These are phyloP conservation scores for Sicus ferrugineus DNA, from an alignment of 2,888 invertebrate genomes.

Conservation along the genomic window DNA sequence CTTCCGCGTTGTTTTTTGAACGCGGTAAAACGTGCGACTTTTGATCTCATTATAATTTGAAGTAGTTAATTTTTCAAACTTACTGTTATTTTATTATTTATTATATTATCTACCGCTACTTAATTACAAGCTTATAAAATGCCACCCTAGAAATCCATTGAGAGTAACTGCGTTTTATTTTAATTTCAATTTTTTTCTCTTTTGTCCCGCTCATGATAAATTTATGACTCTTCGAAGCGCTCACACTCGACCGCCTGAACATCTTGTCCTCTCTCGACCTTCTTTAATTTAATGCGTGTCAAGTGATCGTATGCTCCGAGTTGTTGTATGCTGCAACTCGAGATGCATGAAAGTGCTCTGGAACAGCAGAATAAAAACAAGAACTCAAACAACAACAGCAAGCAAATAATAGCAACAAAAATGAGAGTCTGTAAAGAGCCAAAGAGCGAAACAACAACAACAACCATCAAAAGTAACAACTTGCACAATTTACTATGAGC, in stretches of 20 bases:
- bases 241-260: too few relatives aligned
- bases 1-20: background rate
- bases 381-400: background rate
- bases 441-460: background rate
- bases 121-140: too few relatives aligned
- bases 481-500: background rate
- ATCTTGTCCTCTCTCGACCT: background rate
- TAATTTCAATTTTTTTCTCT: too few relatives aligned
- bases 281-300: constrained; percentile 41
- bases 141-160: too few relatives aligned
- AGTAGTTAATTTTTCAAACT: background rate
- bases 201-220: too few relatives aligned
- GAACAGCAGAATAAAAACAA: background rate
- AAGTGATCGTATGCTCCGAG: constrained; percentile 39
- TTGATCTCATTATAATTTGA: background rate
- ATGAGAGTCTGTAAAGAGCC: too few relatives aligned
- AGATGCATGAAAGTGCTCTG: background rate
- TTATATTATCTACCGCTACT: too few relatives aligned
- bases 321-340: constrained; percentile 9
- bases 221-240: too few relatives aligned
- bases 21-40: background rate
- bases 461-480: background rate
- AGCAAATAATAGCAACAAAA: background rate
- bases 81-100: too few relatives aligned
- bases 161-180: too few relatives aligned